A percentile compares a stretch with the other conserved stretches of the same genome.
phyloP scores from a whole-genome alignment of 2,113 vertebrate species.

The Corythoichthys haematopterus region DNA sequence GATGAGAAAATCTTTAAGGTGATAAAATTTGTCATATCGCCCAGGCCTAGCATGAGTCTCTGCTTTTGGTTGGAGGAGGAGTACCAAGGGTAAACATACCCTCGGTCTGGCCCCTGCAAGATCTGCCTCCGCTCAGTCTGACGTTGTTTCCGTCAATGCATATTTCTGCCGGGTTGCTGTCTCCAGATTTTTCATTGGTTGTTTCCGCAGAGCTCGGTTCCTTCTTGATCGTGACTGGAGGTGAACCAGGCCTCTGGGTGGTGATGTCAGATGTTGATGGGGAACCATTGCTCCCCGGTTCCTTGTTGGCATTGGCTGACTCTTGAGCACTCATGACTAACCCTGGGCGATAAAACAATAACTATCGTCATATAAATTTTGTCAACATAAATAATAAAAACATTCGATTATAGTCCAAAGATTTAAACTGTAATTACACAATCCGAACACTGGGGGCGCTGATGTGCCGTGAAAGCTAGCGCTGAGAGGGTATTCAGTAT shows the following conservation, averaged over 20 bases:
- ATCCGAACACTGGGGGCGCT: no score
- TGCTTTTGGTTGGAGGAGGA: constrained; percentile 63
- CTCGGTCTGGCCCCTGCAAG: constrained; percentile 87
- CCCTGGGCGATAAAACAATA: no score
- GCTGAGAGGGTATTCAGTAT: no score
- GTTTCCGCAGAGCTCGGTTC: constrained; percentile 70
- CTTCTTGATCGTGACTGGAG: constrained; percentile 80
- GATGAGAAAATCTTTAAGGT: no score
- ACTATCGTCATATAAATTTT: no score
- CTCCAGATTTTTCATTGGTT: constrained; percentile 79
- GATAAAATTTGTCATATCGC: no score
- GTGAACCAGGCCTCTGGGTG: constrained; percentile 44
- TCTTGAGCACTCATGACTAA: constrained; percentile 64
- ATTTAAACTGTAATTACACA: no score
- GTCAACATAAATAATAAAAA: no score
- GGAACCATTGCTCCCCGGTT: constrained; percentile 63
- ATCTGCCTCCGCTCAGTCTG: constrained; percentile 60
- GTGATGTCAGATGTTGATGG: constrained; percentile 62
- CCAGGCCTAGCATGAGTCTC: constrained; percentile 50
- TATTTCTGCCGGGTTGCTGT: constrained; percentile 85
- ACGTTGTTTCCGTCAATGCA: constrained; percentile 78
- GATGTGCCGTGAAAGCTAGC: no score
- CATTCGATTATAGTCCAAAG: no score
- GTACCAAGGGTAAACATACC: constrained; percentile 79
- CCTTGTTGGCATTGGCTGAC: constrained; percentile 57